A percentile compares a stretch with the other conserved stretches of the same genome.
These are phyloP conservation scores for Spea multiplicata DNA, from an alignment of 2,113 vertebrate genomes.

Conservation along the genomic window DNA sequence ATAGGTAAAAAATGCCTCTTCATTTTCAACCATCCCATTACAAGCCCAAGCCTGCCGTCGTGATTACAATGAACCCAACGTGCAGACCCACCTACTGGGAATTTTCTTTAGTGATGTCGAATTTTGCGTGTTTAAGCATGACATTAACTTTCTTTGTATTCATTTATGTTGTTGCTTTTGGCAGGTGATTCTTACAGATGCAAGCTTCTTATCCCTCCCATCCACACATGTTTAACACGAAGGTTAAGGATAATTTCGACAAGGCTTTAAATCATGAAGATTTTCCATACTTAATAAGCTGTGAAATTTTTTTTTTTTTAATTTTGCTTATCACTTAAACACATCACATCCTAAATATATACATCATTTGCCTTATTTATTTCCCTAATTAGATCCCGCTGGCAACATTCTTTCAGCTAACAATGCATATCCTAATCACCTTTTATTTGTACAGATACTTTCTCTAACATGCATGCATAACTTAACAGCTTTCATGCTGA, in stretches of 20 bases:
- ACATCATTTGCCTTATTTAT: slow-evolving; percentile 74
- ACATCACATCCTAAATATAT: slow-evolving; percentile 60
- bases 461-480: slow-evolving; percentile 75
- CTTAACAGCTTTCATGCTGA: slow-evolving; percentile 73
- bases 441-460: slow-evolving; percentile 73
- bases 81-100: slow-evolving; percentile 25
- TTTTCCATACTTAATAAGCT: slow-evolving; percentile 24
- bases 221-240: slow-evolving; percentile 46
- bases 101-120: slow-evolving; percentile 36
- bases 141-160: slow-evolving; percentile 24
- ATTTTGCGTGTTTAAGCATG: slow-evolving; percentile 40
- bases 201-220: slow-evolving; percentile 5
- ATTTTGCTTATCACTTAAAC: slow-evolving; percentile 55
- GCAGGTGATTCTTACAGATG: slow-evolving; percentile 19
- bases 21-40: neutral
- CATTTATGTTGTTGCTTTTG: slow-evolving; percentile 39
- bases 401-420: slow-evolving; percentile 74
- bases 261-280: slow-evolving; percentile 44
- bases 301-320: too few species aligned
- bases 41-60: slow-evolving; percentile 33
- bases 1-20: slow-evolving; percentile 20
- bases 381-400: slow-evolving; percentile 76
- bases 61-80: slow-evolving; percentile 29
- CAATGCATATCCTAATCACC: slow-evolving; percentile 78
- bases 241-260: slow-evolving; percentile 37